Conservation (phyloP, 30 jellyfish, hydroid and myxozoan species). For the Sanderia malayensis region DNA sequence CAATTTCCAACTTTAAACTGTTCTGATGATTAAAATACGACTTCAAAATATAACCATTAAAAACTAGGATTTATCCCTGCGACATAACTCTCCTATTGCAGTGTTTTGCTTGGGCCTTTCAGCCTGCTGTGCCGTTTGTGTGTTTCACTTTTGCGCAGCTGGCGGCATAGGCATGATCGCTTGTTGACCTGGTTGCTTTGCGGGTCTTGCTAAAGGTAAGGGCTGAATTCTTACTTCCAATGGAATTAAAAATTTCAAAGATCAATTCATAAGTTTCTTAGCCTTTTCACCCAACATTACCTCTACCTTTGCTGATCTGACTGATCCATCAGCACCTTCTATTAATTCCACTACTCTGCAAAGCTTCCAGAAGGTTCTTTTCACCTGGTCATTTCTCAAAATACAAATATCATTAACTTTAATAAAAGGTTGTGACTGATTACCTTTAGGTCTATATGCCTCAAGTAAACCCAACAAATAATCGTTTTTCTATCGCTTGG, state of each 20-base stretch:
- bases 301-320: conserved; percentile 45
- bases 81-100: too few species aligned
- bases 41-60: too few species aligned
- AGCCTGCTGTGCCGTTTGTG: too few species aligned
- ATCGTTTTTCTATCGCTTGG: conserved; percentile 30
- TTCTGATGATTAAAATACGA: too few species aligned
- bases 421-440: conserved; percentile 22
- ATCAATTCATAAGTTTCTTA: conserved; percentile 20
- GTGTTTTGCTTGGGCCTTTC: too few species aligned
- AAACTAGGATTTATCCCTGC: too few species aligned
- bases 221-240: too few species aligned
- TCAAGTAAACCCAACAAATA: conserved; percentile 34
- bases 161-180: too few species aligned
- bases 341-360: conserved; percentile 48
- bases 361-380: conserved; percentile 39
- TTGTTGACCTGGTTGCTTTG: too few species aligned
- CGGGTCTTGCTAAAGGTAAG: too few species aligned
- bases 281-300: conserved; percentile 14
- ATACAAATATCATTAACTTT: conserved; percentile 15
- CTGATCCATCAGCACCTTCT: conserved; percentile 33
- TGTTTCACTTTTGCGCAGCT: too few species aligned
- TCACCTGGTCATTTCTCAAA: conserved; percentile 35
- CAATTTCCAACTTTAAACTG: too few species aligned
- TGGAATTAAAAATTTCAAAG: conserved; percentile 36
- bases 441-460: conserved; percentile 39